These are phyloP conservation scores for Melanotus villosus DNA, from an alignment of 2,888 invertebrate genomes.

Conservation along the genomic window DNA sequence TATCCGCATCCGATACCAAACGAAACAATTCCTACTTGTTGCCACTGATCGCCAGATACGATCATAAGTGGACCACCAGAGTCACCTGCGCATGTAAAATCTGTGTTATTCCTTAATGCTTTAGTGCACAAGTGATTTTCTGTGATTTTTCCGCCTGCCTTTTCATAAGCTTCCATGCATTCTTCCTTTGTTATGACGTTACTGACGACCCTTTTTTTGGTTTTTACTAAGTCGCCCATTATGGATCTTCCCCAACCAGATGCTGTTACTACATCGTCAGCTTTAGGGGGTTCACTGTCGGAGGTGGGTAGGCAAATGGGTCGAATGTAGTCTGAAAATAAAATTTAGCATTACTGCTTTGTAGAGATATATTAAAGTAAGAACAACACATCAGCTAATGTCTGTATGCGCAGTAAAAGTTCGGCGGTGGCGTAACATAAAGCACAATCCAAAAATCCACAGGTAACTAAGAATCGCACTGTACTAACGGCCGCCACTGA, in stretches of 20 bases:
- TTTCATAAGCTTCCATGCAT: not conserved
- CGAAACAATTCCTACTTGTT: not conserved
- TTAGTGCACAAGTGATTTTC: slow-evolving; percentile 16
- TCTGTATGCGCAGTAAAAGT: too few species aligned
- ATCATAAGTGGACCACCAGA: slow-evolving; percentile 17
- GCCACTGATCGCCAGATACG: not conserved
- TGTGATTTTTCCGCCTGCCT: slow-evolving; percentile 9
- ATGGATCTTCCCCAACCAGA: slow-evolving; percentile 20
- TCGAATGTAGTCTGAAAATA: not conserved
- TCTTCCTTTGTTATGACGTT: slow-evolving; percentile 8
- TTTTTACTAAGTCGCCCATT: not conserved
- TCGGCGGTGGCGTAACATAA: too few species aligned
- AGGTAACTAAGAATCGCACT: too few species aligned
- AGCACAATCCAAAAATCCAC: too few species aligned
- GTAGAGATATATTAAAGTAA: too few species aligned
- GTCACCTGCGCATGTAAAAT: slow-evolving; percentile 7
- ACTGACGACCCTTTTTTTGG: slow-evolving; percentile 19
- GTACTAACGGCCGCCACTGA: too few species aligned
- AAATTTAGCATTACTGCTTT: too few species aligned
- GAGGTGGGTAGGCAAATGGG: slow-evolving; percentile 9
- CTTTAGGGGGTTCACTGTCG: not conserved
- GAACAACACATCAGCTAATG: too few species aligned
- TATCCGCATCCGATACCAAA: slow-evolving; percentile 9
- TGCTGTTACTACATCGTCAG: not conserved
- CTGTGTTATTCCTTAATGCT: not conserved